phyloP scores from a whole-genome alignment of 2,888 invertebrate species.

The Drosophila paracracens region DNA sequence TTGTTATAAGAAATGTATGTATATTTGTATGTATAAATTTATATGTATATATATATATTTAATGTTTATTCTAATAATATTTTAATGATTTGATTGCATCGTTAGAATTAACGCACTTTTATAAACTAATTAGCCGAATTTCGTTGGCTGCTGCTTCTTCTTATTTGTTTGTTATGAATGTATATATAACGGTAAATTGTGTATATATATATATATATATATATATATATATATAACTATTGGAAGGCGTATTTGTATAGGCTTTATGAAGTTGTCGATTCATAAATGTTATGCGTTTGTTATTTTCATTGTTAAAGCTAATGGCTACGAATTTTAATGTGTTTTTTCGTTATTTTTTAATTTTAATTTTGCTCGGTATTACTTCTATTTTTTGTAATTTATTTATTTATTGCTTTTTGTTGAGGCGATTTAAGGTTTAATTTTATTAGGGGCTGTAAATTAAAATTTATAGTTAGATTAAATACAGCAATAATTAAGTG shows the following conservation, averaged over 20 bases:
- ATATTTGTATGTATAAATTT: constrained; percentile 39
- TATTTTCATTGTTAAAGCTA: constrained; percentile 63
- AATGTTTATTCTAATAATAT: constrained; percentile 34
- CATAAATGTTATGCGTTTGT: constrained; percentile 61
- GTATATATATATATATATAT: constrained; percentile 45
- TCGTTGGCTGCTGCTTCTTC: constrained; percentile 16
- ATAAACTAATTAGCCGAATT: constrained; percentile 31
- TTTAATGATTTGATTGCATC: constrained; percentile 72
- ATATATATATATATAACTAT: constrained; percentile 65
- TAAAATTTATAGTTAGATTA: constrained; percentile 34
- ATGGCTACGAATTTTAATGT: constrained; percentile 56
- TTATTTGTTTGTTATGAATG: constrained; percentile 23
- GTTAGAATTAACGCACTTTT: constrained; percentile 68
- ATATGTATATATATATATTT: constrained; percentile 23
- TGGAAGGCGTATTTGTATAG: constrained; percentile 77
- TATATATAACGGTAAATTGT: constrained; percentile 58
- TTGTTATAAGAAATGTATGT: constrained; percentile 66
- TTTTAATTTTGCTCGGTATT: constrained; percentile 17
- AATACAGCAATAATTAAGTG: constrained; percentile 7
- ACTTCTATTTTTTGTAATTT: constrained; percentile 18
- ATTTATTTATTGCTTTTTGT: constrained; percentile 55
- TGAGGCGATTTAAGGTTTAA: constrained; percentile 40
- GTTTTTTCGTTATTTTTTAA: constrained; percentile 18
- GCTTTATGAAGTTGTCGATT: constrained; percentile 59
- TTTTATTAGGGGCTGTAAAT: constrained; percentile 42